Evolutionary conservation across 1,140 invertebrate genomes (phyloP).

Genomic region (Eurytemora carolleeae): DNA sequence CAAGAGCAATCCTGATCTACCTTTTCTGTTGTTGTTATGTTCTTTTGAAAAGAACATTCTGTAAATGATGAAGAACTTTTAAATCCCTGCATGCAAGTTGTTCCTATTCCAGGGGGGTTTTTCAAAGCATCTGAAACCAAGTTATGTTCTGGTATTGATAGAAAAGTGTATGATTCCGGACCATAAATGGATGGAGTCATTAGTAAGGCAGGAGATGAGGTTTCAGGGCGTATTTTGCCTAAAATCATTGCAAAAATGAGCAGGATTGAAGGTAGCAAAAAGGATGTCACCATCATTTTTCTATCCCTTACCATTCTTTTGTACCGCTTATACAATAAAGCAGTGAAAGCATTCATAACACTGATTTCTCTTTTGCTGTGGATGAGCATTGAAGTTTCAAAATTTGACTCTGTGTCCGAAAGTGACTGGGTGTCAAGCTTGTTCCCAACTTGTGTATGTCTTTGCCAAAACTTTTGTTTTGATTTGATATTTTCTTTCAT

Average conservation of each 20-base stretch:
- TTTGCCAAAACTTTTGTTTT: background rate
- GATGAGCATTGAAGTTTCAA: background rate
- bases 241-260: constrained; percentile 30
- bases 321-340: constrained; percentile 31
- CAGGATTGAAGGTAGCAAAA: constrained; percentile 34
- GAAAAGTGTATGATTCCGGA: background rate
- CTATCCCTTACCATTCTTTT: constrained; percentile 31
- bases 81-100: background rate
- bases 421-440: no score
- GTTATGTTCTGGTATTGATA: background rate
- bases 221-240: constrained; percentile 25
- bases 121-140: background rate
- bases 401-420: background rate
- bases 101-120: background rate
- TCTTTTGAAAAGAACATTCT: no score
- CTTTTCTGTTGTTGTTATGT: no score
- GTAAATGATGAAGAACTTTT: no score
- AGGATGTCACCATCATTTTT: constrained; percentile 34
- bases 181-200: constrained; percentile 9
- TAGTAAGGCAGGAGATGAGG: background rate
- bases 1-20: no score
- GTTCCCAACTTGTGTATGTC: no score
- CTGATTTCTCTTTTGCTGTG: background rate
- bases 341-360: constrained; percentile 21
- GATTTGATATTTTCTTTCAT: background rate